Conservation (phyloP, 2,797 vertebrate species). For the Allobates femoralis region DNA sequence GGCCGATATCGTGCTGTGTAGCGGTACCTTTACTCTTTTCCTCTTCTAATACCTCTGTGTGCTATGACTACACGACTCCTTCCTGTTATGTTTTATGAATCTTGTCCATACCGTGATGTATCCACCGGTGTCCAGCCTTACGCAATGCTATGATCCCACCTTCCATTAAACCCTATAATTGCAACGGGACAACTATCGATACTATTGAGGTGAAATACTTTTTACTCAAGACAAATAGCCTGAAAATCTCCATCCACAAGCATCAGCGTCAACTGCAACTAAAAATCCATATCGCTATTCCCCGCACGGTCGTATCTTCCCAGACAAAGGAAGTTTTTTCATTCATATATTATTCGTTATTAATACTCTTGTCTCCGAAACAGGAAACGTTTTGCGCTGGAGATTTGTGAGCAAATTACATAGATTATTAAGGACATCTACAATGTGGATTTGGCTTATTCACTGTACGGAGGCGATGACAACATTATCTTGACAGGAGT, state of each 20-base stretch:
- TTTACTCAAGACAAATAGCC: conserved; percentile 65
- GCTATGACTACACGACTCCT: not conserved
- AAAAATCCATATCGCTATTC: conserved; percentile 64
- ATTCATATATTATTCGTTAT: conserved; percentile 68
- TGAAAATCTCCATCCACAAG: conserved; percentile 60
- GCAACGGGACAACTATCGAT: conserved; percentile 28
- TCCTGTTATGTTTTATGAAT: not conserved
- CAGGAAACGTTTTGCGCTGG: conserved; percentile 70
- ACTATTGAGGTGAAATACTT: conserved; percentile 32
- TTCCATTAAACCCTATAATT: conserved; percentile 44
- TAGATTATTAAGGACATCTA: conserved; percentile 62
- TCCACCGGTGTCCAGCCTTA: not conserved
- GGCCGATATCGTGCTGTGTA: no score
- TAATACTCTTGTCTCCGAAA: conserved; percentile 68
- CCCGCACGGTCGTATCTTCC: conserved; percentile 65
- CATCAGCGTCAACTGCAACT: conserved; percentile 64
- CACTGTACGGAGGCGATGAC: conserved; percentile 44
- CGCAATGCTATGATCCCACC: not conserved
- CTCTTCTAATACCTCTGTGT: not conserved
- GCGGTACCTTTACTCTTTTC: no score
- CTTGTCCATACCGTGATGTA: not conserved
- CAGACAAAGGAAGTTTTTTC: conserved; percentile 67
- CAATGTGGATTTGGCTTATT: conserved; percentile 36
- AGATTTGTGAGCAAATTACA: conserved; percentile 64
- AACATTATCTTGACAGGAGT: conserved; percentile 48